A percentile compares a stretch with the other conserved stretches of the same genome.
These are phyloP conservation scores for Probosciger aterrimus DNA, from an alignment of 2,113 vertebrate genomes.

Conservation along the genomic window DNA sequence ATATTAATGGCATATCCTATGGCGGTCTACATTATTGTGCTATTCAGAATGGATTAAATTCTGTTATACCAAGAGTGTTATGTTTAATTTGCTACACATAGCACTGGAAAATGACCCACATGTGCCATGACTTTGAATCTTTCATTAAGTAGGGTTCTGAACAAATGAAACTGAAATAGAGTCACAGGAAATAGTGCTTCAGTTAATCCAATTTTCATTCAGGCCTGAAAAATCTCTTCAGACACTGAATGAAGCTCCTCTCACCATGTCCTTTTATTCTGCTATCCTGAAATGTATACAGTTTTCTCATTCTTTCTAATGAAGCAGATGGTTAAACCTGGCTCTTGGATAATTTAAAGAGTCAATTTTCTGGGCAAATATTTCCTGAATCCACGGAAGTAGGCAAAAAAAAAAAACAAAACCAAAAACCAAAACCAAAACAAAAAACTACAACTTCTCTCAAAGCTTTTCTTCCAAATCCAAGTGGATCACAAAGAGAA, in stretches of 20 bases:
- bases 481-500: neutral
- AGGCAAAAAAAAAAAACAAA: neutral
- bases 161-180: neutral
- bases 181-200: neutral
- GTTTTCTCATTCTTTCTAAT: slow-evolving; percentile 1
- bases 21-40: neutral
- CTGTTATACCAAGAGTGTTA: neutral
- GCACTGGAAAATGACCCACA: neutral
- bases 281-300: neutral
- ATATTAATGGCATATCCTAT: neutral
- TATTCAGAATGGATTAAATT: neutral
- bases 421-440: no score
- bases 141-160: neutral
- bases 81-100: neutral
- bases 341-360: neutral
- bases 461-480: neutral
- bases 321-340: neutral
- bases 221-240: slow-evolving; percentile 1
- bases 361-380: neutral
- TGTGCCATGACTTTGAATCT: neutral
- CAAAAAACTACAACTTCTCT: neutral
- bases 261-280: neutral
- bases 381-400: neutral
- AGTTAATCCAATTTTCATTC: neutral
- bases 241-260: neutral